These are phyloP conservation scores for Macheiramphus alcinus DNA, from an alignment of 2,113 vertebrate genomes.

Conservation along the genomic window DNA sequence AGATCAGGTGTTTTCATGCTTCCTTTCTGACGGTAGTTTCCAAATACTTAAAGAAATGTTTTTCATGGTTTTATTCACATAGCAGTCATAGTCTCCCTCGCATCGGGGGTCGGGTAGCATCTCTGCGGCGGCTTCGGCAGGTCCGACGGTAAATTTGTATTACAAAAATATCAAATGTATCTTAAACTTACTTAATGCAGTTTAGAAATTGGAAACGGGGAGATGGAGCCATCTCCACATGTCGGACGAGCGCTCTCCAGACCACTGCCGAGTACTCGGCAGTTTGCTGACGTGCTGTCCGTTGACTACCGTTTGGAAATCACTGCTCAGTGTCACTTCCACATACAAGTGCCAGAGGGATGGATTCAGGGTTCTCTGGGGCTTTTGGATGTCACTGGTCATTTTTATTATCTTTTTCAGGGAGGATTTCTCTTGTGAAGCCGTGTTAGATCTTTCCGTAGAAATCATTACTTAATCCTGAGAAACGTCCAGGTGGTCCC, in stretches of 20 bases:
- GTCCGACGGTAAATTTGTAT: not conserved
- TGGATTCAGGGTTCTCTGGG: not conserved
- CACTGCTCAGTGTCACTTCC: not conserved
- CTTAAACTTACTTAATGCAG: not conserved
- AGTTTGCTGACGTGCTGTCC: not conserved
- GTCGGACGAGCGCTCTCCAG: fast-evolving
- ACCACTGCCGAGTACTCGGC: fast-evolving
- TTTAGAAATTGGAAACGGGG: not conserved
- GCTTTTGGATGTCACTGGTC: not conserved
- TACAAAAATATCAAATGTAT: not conserved
- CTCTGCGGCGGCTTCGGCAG: not conserved
- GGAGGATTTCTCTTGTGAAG: not conserved
- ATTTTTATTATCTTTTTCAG: not conserved
- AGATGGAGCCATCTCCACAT: fast-evolving
- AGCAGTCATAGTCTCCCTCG: not conserved
- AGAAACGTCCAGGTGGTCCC: not conserved
- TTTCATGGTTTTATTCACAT: not conserved
- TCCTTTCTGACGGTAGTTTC: not conserved
- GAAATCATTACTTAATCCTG: not conserved
- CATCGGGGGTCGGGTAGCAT: not conserved
- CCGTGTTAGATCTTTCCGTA: not conserved
- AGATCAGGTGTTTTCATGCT: not conserved
- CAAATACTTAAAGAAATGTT: not conserved
- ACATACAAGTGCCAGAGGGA: not conserved
- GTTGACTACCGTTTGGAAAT: not conserved